These are phyloP conservation scores for Suricata suricatta DNA, from an alignment of 2,113 vertebrate genomes.

Conservation along the genomic window DNA sequence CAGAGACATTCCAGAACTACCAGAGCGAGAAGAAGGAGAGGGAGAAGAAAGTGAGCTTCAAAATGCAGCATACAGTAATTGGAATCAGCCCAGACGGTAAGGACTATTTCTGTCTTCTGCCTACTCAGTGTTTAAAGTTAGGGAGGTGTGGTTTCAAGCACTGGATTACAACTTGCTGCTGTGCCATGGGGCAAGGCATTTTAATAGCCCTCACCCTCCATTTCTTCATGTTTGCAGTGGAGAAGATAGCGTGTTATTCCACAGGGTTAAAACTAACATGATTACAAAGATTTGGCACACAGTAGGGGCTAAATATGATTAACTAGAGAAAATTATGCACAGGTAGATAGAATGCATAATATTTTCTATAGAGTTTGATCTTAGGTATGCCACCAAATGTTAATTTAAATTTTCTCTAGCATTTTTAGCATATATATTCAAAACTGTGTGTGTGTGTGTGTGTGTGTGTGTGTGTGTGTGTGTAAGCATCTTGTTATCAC, in stretches of 20 bases:
- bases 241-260: not conserved
- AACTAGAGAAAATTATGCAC: not conserved
- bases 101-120: slow-evolving; percentile 53
- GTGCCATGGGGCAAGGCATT: not conserved
- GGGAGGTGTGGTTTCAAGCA: not conserved
- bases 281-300: not conserved
- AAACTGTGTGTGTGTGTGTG: not conserved
- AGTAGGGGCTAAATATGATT: not conserved
- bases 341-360: not conserved
- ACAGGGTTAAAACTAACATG: not conserved
- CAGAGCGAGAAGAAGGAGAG: slow-evolving; percentile 97
- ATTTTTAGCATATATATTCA: slow-evolving; percentile 13
- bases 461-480: not conserved
- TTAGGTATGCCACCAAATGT: not conserved
- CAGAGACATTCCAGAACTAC: slow-evolving; percentile 91
- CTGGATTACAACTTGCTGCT: not conserved
- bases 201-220: not conserved
- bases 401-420: slow-evolving; percentile 30
- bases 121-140: not conserved
- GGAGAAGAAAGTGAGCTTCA: slow-evolving; percentile 96
- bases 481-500: not conserved
- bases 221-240: not conserved
- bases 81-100: slow-evolving; percentile 95
- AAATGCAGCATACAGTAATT: slow-evolving; percentile 90
- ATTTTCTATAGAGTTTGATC: not conserved